These are phyloP conservation scores for Coelogynopora nodosa DNA, from an alignment of 2,888 invertebrate genomes.

Conservation along the genomic window DNA sequence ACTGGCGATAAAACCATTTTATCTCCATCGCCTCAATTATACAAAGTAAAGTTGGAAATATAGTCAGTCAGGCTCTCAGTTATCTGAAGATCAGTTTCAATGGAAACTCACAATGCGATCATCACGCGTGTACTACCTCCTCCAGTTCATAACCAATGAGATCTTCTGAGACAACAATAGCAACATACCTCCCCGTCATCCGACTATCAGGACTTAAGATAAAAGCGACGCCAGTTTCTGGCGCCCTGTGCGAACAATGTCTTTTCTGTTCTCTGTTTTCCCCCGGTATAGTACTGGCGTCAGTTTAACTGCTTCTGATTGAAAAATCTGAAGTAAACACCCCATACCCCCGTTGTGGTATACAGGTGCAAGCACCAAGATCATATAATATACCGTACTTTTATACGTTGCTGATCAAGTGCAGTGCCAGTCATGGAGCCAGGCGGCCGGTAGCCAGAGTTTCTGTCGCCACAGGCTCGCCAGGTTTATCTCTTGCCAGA, in stretches of 20 bases:
- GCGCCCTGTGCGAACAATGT: conserved; percentile 14
- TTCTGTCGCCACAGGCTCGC: not conserved
- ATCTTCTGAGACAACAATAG: not conserved
- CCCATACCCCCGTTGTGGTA: not conserved
- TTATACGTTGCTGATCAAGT: not conserved
- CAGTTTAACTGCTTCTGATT: not conserved
- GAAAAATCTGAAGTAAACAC: not conserved
- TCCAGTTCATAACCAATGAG: not conserved
- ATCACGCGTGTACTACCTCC: not conserved
- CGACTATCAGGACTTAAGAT: conserved; percentile 5
- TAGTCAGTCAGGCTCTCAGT: too few relatives aligned
- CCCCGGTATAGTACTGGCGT: too few relatives aligned
- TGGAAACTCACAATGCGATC: not conserved
- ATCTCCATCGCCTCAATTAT: too few relatives aligned
- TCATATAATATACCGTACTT: not conserved
- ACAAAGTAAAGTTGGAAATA: too few relatives aligned
- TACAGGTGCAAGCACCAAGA: not conserved
- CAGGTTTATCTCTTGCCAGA: not conserved
- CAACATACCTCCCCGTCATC: not conserved
- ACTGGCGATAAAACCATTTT: too few relatives aligned
- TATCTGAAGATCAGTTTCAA: too few relatives aligned
- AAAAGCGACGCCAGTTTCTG: conserved; percentile 8
- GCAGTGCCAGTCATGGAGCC: not conserved
- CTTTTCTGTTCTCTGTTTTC: not conserved
- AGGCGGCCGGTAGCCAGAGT: not conserved